A percentile compares a stretch with the other conserved stretches of the same genome.
phyloP scores from a whole-genome alignment of 2,797 vertebrate genomes.

The Gallinago solitaria region DNA sequence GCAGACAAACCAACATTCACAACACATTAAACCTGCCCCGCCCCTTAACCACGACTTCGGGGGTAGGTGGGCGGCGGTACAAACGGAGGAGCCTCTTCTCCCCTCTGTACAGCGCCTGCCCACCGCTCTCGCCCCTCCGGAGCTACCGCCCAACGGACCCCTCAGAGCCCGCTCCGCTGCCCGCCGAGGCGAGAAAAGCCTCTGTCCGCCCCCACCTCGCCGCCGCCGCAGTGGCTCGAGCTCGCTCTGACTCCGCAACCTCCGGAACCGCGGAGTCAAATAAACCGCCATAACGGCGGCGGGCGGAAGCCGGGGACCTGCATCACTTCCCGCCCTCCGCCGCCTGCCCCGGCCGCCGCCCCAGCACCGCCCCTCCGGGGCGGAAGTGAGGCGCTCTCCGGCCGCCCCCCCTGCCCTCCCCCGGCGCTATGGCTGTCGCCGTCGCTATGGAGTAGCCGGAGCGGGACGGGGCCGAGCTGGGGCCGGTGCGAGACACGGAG shows the following conservation, averaged over 20 bases:
- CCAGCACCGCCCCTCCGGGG: neutral
- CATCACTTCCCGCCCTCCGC: neutral
- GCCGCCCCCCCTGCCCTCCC: neutral
- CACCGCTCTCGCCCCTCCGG: fast-evolving
- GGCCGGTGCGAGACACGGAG: neutral
- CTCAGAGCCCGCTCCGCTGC: neutral
- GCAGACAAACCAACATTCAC: neutral
- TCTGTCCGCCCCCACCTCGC: neutral
- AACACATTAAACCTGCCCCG: fast-evolving
- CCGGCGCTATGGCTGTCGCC: neutral
- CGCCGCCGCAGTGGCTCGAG: neutral
- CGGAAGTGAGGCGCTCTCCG: neutral
- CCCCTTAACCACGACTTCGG: fast-evolving
- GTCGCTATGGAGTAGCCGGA: neutral
- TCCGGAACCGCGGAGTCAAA: constrained; percentile 54
- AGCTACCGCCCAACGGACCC: too few species aligned
- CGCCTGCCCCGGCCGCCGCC: neutral
- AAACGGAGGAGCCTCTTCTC: neutral
- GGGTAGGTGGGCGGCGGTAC: fast-evolving
- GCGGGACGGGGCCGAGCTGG: neutral
- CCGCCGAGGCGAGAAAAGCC: fast-evolving
- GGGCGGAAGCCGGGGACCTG: neutral
- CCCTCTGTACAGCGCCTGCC: fast-evolving
- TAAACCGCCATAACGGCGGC: neutral
- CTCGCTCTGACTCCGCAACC: neutral